phyloP scores from a whole-genome alignment of 2,888 invertebrate genomes.

The Rotaria socialis region DNA sequence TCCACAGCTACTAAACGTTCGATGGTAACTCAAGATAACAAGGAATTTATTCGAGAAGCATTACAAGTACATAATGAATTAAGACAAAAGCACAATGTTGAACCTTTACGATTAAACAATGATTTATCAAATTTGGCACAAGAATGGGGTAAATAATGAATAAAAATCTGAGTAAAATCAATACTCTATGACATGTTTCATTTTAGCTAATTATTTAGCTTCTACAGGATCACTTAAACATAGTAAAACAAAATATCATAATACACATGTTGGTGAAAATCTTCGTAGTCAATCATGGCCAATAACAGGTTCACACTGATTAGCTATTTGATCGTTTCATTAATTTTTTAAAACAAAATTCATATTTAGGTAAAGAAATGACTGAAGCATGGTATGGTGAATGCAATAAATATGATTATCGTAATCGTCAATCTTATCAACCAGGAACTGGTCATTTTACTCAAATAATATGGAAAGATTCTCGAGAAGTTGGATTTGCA shows the following conservation, averaged over 20 bases:
- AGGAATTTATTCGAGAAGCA: neutral
- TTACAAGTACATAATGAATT: neutral
- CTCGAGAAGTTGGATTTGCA: constrained; percentile 37
- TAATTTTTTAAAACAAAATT: neutral
- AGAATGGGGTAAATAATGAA: neutral
- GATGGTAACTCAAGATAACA: neutral
- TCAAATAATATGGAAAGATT: constrained; percentile 40
- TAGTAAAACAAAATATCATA: neutral
- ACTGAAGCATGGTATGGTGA: constrained; percentile 40
- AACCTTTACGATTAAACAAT: neutral
- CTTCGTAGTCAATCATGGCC: constrained; percentile 13
- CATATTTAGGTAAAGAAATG: constrained; percentile 15
- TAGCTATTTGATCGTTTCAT: too few species aligned
- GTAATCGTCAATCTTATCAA: constrained; percentile 36
- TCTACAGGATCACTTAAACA: neutral
- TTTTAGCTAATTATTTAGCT: neutral
- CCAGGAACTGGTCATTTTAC: constrained; percentile 42
- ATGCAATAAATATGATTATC: constrained; percentile 33
- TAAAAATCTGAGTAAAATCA: neutral
- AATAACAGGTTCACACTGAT: neutral
- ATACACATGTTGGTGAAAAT: neutral
- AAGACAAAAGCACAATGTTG: neutral
- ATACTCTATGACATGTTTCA: neutral
- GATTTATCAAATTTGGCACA: neutral
- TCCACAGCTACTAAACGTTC: neutral